phyloP scores from a whole-genome alignment of 2,888 invertebrate species.

The Drosophila testacea region DNA sequence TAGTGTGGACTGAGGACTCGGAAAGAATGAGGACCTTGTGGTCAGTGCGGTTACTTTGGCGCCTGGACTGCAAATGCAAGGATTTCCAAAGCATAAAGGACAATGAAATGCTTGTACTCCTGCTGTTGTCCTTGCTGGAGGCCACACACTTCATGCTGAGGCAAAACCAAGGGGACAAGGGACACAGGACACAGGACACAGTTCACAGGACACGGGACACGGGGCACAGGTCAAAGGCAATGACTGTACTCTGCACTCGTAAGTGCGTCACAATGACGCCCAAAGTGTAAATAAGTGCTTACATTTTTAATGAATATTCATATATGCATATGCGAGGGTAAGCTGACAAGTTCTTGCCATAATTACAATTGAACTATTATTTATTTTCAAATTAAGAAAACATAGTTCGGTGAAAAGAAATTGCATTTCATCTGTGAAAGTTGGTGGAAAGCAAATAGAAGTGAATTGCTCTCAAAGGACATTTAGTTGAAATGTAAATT shows the following conservation, averaged over 20 bases:
- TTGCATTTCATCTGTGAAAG: no score
- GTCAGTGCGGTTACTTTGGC: constrained; percentile 29
- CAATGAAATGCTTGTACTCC: constrained; percentile 17
- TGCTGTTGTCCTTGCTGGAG: constrained; percentile 3
- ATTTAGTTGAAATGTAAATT: no score
- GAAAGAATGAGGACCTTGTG: constrained; percentile 19
- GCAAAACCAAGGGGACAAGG: constrained; percentile 5
- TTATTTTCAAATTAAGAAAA: no score
- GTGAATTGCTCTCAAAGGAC: no score
- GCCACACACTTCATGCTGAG: not conserved
- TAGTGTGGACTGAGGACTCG: not conserved
- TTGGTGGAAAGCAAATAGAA: no score
- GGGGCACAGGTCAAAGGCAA: constrained; percentile 42
- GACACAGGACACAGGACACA: constrained; percentile 11
- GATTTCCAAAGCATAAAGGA: constrained; percentile 21
- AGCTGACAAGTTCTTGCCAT: no score
- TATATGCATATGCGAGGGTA: not conserved
- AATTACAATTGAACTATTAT: no score
- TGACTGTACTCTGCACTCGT: constrained; percentile 24
- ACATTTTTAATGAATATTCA: constrained; percentile 61
- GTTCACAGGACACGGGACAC: not conserved
- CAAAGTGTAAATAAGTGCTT: constrained; percentile 71
- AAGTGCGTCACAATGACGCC: constrained; percentile 51
- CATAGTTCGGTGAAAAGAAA: no score
- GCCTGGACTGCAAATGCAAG: constrained; percentile 17